Evolutionary conservation across 2,113 vertebrate genomes (phyloP).

Genomic region (Todiramphus chloris): DNA sequence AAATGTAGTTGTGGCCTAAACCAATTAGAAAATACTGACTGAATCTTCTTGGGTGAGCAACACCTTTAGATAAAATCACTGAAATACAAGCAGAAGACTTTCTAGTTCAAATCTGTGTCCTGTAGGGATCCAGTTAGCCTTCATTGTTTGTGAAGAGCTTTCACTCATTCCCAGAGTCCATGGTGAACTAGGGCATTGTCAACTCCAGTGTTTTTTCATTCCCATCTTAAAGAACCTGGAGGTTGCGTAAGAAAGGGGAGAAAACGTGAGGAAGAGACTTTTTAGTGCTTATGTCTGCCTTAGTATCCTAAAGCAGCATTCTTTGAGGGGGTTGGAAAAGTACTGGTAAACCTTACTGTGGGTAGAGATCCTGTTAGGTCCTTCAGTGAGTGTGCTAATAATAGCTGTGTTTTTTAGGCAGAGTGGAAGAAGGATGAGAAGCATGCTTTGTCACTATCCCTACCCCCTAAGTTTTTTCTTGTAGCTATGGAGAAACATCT

Average conservation of each 20-base stretch:
- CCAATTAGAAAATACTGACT: not conserved
- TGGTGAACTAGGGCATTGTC: not conserved
- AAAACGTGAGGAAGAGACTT: not conserved
- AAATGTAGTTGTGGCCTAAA: not conserved
- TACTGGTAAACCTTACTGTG: constrained; percentile 13
- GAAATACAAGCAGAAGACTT: not conserved
- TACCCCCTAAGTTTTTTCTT: not conserved
- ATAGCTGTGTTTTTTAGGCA: constrained; percentile 17
- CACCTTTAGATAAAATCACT: not conserved
- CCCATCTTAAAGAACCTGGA: not conserved
- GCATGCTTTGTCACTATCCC: not conserved
- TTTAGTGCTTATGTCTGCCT: not conserved
- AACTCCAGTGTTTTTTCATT: not conserved
- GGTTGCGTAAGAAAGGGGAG: not conserved
- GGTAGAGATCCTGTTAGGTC: constrained; percentile 9
- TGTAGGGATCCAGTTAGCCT: not conserved
- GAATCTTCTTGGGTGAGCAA: not conserved
- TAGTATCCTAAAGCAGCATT: not conserved
- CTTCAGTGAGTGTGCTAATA: constrained; percentile 16
- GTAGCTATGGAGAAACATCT: not conserved
- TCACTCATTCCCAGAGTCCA: not conserved
- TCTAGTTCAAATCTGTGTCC: not conserved
- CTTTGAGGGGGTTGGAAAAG: not conserved
- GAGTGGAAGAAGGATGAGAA: constrained; percentile 18
- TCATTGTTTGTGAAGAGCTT: not conserved